Evolutionary conservation across 37 sponge, comb jelly and placozoan genomes (phyloP).

Genomic region (Hexactinellida sp.): DNA sequence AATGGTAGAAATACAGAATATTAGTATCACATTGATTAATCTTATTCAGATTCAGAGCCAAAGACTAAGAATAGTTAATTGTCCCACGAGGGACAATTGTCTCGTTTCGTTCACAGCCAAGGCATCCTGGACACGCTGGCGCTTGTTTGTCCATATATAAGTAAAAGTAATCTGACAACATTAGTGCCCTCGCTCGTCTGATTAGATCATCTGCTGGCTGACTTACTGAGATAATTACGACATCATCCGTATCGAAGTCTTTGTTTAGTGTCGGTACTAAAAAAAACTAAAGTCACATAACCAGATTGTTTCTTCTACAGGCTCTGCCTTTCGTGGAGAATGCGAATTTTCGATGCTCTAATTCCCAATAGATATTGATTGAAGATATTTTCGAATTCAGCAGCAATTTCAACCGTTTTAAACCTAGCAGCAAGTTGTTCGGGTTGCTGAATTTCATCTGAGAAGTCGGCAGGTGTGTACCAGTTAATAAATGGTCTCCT

Average conservation of each 20-base stretch:
- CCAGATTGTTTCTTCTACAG: too few relatives aligned
- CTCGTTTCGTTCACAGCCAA: slow-evolving; percentile 64
- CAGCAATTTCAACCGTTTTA: slow-evolving; percentile 45
- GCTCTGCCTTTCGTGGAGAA: too few relatives aligned
- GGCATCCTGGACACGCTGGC: slow-evolving; percentile 60
- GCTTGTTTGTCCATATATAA: slow-evolving; percentile 38
- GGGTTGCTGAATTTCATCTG: slow-evolving; percentile 49
- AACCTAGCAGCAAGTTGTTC: slow-evolving; percentile 67
- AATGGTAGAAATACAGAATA: too few relatives aligned
- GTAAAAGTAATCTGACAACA: slow-evolving; percentile 59
- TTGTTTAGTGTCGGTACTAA: background rate
- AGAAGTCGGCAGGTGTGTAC: slow-evolving; percentile 59
- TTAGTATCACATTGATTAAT: too few relatives aligned
- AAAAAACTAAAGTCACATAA: too few relatives aligned
- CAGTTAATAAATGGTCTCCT: slow-evolving; percentile 57
- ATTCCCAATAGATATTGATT: slow-evolving; percentile 11
- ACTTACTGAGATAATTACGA: slow-evolving; percentile 32
- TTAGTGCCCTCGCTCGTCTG: slow-evolving; percentile 22
- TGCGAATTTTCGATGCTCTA: background rate
- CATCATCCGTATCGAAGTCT: slow-evolving; percentile 27
- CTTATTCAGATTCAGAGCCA: too few relatives aligned
- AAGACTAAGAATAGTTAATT: too few relatives aligned
- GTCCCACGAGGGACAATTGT: too few relatives aligned
- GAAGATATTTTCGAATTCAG: slow-evolving; percentile 48
- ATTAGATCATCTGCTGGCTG: slow-evolving; percentile 40